These are phyloP conservation scores for Onthophagus sagittarius DNA, from an alignment of 2,888 invertebrate genomes.

Conservation along the genomic window DNA sequence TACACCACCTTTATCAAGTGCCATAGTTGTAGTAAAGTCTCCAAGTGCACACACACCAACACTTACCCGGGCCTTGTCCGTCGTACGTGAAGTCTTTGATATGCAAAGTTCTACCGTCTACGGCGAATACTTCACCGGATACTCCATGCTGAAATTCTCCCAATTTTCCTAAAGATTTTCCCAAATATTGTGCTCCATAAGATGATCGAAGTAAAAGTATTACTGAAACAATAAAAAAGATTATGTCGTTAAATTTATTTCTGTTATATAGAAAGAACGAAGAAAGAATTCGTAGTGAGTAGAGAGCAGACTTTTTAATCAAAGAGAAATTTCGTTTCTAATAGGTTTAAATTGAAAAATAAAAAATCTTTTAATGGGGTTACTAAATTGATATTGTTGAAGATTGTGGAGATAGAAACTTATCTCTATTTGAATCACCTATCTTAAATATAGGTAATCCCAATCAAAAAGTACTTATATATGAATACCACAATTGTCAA, in stretches of 20 bases:
- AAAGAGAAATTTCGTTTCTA: too few relatives aligned
- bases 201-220: neutral
- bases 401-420: too few relatives aligned
- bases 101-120: constrained; percentile 82
- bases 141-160: constrained; percentile 80
- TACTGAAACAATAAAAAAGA: neutral
- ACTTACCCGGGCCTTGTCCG: constrained; percentile 81
- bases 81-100: constrained; percentile 87
- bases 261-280: too few relatives aligned
- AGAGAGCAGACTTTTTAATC: too few relatives aligned
- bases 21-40: neutral
- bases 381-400: too few relatives aligned
- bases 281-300: too few relatives aligned
- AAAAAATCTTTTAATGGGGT: too few relatives aligned
- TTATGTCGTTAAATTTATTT: neutral
- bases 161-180: constrained; percentile 73
- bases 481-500: too few relatives aligned
- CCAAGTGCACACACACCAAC: neutral
- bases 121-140: constrained; percentile 80
- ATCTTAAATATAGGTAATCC: too few relatives aligned
- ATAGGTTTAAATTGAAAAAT: too few relatives aligned
- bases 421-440: too few relatives aligned
- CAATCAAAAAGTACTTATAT: too few relatives aligned
- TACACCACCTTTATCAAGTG: neutral
- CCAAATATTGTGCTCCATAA: constrained; percentile 60